These are phyloP conservation scores for Pseudocheirus occidentalis DNA, from an alignment of 2,797 vertebrate species.

Conservation along the genomic window DNA sequence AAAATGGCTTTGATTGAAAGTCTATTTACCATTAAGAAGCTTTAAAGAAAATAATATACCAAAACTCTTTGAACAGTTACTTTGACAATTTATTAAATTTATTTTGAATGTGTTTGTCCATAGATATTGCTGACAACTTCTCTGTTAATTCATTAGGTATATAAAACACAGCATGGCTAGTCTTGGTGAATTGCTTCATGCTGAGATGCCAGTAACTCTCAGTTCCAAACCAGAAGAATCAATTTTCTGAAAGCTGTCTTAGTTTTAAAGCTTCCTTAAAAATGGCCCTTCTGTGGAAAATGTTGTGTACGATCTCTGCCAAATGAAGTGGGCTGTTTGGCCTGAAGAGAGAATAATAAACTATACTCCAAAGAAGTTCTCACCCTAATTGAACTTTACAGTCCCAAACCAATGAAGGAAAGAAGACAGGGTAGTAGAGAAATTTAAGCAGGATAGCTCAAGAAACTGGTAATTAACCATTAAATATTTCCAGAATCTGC, in stretches of 20 bases:
- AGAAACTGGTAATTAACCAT: background rate
- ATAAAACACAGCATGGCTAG: slow-evolving; percentile 28
- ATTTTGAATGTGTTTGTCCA: slow-evolving; percentile 14
- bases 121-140: slow-evolving; percentile 6
- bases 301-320: slow-evolving; percentile 4
- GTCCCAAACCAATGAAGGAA: background rate
- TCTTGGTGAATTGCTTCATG: slow-evolving; percentile 53
- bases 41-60: slow-evolving; percentile 49
- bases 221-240: slow-evolving; percentile 7
- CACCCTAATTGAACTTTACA: background rate
- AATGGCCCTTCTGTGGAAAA: slow-evolving; percentile 27
- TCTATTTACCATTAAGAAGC: slow-evolving; percentile 7
- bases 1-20: slow-evolving; percentile 28
- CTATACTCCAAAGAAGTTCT: slow-evolving; percentile 6
- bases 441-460: background rate
- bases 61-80: background rate
- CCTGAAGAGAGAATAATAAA: slow-evolving; percentile 23
- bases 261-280: slow-evolving; percentile 46
- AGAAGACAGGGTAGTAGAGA: background rate
- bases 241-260: slow-evolving; percentile 39
- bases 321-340: slow-evolving; percentile 62
- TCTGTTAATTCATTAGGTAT: slow-evolving; percentile 37
- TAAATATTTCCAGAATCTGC: background rate
- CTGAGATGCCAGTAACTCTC: slow-evolving; percentile 32
- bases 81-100: slow-evolving; percentile 36